These are phyloP conservation scores for Propsilocerus akamusi DNA, from an alignment of 1,140 invertebrate species.

Conservation along the genomic window DNA sequence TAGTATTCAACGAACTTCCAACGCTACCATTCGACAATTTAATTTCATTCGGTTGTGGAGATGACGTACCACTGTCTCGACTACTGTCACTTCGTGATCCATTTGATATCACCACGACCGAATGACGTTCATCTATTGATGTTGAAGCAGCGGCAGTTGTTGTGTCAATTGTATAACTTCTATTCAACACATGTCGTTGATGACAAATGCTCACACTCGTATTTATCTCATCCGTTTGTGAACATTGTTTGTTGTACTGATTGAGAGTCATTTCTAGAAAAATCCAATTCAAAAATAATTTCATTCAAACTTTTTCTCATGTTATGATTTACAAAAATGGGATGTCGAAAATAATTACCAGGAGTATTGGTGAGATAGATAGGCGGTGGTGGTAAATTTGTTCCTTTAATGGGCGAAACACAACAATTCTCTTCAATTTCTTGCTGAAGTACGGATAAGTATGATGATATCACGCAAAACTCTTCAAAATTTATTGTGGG, in stretches of 20 bases:
- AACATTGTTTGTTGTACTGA: neutral
- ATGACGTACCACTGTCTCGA: conserved; percentile 23
- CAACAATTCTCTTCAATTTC: conserved; percentile 24
- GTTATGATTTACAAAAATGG: neutral
- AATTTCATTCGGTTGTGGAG: conserved; percentile 15
- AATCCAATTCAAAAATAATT: no score
- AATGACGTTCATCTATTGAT: neutral
- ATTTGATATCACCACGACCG: neutral
- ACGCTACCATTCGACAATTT: neutral
- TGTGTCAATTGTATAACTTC: neutral
- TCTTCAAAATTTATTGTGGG: conserved; percentile 20
- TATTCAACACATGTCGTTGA: neutral
- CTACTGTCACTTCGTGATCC: conserved; percentile 8
- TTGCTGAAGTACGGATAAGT: conserved; percentile 22
- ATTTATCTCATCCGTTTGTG: neutral
- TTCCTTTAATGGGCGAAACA: conserved; percentile 24
- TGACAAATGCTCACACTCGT: neutral
- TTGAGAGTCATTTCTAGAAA: no score
- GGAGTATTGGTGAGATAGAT: conserved; percentile 21
- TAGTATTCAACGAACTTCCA: neutral
- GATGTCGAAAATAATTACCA: conserved; percentile 6
- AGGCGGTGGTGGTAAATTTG: conserved; percentile 23
- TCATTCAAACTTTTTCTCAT: no score
- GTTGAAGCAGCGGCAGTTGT: neutral
- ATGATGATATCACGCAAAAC: conserved; percentile 23